Evolutionary conservation across 2,797 vertebrate genomes (phyloP), one percentile per base, ranked within the genome.

Genomic region (Oophaga sylvatica): DNA sequence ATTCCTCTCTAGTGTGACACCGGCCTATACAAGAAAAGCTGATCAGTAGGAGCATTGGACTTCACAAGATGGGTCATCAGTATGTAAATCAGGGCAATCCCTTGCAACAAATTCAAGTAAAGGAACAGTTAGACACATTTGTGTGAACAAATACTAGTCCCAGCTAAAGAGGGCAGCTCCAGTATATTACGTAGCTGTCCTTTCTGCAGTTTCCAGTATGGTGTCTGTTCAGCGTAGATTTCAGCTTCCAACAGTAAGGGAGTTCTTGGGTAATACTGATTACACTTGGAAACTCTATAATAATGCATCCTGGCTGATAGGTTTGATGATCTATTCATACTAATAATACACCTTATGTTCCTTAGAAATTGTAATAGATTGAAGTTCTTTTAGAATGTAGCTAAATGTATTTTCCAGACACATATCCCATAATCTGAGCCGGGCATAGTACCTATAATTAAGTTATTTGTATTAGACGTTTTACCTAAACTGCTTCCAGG

Each of bases 401-500:
- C 53, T 15, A 1, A 17, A 56, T 84, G 29, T 62, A 60, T 73
- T 84, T 70, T 68, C 9, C 31, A 84, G 13, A 62, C 29, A 35
- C 48, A 31, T 31, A 29, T 19, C 26, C 81, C 48, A 31, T 70
- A 35, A 29, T 35, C 26, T 71, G 59, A 29, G 63, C 48, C 16
- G 81, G 70, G 67, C 63, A 83, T 15, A 63, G 70, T 9, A 70
- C 19, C 80, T 68, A 73, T 83, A 87, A 83, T 87, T 77, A 87
- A 83, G 87, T 87, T 83, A 83, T 87, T 87, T 83, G 75, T 87
- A 87, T 87, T 57, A 83, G 87, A 35, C 59, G 63, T 70, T 87
- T 79, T 79, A 79, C 81, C 70, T 87, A 60, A 87, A 83, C 31
- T 87, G 73, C 81, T 87, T 79, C 81, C 77, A 76, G 87, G 73